Evolutionary conservation across 2,888 invertebrate species (phyloP).

Genomic region (Pheosia gnoma): DNA sequence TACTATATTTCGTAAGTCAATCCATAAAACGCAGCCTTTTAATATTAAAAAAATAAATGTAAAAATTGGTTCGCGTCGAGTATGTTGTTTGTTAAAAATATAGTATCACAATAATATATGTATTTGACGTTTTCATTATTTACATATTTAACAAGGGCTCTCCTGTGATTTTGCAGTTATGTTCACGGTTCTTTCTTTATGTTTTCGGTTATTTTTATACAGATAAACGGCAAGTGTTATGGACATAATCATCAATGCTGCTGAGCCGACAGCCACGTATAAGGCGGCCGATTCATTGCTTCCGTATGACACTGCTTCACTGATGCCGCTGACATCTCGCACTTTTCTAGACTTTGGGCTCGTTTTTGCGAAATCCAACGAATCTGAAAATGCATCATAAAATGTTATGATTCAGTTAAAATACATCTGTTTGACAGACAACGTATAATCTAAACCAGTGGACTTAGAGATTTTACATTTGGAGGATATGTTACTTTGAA

Average conservation of each 20-base stretch:
- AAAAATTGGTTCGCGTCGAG: conserved; percentile 36
- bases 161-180: conserved; percentile 12
- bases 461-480: too few species aligned
- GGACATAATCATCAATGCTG: conserved; percentile 53
- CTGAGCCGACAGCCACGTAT: conserved; percentile 59
- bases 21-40: conserved; percentile 42
- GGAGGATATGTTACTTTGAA: too few species aligned
- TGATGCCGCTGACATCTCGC: conserved; percentile 58
- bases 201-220: conserved; percentile 48
- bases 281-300: conserved; percentile 40
- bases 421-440: too few species aligned
- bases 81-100: conserved; percentile 35
- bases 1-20: conserved; percentile 27
- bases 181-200: conserved; percentile 30
- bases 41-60: conserved; percentile 38
- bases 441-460: too few species aligned
- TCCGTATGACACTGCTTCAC: conserved; percentile 35
- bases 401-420: not conserved
- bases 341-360: conserved; percentile 64
- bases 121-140: conserved; percentile 37
- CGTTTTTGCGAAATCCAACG: conserved; percentile 67
- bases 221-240: conserved; percentile 55
- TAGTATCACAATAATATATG: conserved; percentile 60
- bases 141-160: conserved; percentile 40
- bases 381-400: conserved; percentile 58